Evolutionary conservation across 2,888 invertebrate genomes (phyloP).

Genomic region (Microctonus aethiopoides): DNA sequence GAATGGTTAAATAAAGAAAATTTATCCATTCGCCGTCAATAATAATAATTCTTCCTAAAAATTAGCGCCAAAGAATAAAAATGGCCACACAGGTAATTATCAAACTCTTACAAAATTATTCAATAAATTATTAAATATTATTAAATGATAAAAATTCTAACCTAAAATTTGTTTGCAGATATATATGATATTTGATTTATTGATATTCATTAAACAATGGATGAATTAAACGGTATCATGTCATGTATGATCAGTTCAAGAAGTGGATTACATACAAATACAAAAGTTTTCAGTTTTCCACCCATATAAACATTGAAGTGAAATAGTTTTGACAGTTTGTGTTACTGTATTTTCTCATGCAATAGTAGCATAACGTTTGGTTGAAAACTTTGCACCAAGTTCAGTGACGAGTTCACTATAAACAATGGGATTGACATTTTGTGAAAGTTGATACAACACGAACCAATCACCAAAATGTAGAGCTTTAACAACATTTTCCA

Average conservation of each 20-base stretch:
- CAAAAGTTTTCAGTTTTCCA: neutral
- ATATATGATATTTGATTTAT: no score
- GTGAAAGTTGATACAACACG: constrained; percentile 78
- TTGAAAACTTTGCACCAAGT: constrained; percentile 58
- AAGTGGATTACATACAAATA: neutral
- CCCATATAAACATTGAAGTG: neutral
- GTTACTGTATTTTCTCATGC: constrained; percentile 17
- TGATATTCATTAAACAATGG: neutral
- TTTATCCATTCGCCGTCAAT: no score
- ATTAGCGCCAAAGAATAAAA: no score
- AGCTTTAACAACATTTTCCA: constrained; percentile 69
- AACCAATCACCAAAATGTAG: constrained; percentile 82
- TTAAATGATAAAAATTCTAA: no score
- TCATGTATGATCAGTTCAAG: neutral
- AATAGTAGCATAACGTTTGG: constrained; percentile 32
- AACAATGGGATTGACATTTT: constrained; percentile 79
- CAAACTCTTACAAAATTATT: no score
- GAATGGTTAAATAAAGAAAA: no score
- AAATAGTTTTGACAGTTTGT: neutral
- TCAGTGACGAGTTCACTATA: constrained; percentile 75
- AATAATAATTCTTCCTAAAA: no score
- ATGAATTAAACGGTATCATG: neutral
- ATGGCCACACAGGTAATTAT: no score
- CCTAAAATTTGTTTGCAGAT: no score
- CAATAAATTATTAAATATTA: no score